phyloP scores from a whole-genome alignment of 2,113 vertebrate genomes.

The Notechis scutatus region DNA sequence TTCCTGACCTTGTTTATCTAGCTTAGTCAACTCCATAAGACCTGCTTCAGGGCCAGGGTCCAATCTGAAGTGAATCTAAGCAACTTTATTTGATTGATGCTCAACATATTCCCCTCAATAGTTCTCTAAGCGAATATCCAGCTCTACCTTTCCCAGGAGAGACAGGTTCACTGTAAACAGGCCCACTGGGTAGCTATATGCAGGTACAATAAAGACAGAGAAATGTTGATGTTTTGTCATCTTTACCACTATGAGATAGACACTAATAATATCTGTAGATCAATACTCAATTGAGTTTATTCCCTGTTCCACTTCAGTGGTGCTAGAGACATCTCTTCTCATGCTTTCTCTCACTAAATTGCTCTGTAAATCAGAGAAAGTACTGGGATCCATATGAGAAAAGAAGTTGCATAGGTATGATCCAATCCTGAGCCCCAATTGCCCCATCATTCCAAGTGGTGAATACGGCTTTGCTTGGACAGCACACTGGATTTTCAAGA shows the following conservation, averaged over 20 bases:
- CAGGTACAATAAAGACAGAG: neutral
- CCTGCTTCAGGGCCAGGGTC: too few relatives aligned
- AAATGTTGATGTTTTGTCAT: too few relatives aligned
- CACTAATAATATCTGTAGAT: too few relatives aligned
- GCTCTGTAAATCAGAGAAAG: neutral
- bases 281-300: too few relatives aligned
- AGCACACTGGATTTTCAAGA: neutral
- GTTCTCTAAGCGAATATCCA: neutral
- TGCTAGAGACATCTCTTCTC: neutral
- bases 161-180: neutral
- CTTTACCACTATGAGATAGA: too few relatives aligned
- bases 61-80: neutral
- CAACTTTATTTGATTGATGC: neutral
- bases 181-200: neutral
- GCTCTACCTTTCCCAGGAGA: neutral
- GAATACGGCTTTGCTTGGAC: neutral
- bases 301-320: neutral
- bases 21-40: neutral
- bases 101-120: neutral
- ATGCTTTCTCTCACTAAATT: neutral
- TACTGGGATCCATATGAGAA: neutral
- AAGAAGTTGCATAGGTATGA: neutral
- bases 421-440: neutral
- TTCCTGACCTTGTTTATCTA: too few relatives aligned
- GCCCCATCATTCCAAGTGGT: neutral